Percentiles rank a stretch among this genome's conserved stretches.
Conservation (phyloP, 2,888 invertebrate species). For the Noctuana brunneofusca region DNA sequence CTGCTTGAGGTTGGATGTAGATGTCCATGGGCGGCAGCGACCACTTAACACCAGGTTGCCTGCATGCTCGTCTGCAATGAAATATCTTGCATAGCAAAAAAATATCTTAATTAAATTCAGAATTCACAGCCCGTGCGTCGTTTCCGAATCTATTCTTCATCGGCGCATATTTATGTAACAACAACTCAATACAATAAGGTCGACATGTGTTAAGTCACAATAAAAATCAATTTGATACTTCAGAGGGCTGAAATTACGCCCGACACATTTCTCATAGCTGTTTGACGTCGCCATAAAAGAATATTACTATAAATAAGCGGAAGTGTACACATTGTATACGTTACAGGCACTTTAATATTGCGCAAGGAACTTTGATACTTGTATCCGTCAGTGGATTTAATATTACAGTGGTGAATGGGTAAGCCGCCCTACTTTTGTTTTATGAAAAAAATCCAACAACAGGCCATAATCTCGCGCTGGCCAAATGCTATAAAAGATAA, state of each 20-base stretch:
- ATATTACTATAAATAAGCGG: slow-evolving; percentile 31
- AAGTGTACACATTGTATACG: slow-evolving; percentile 30
- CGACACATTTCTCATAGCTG: slow-evolving; percentile 32
- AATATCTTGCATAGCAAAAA: no score
- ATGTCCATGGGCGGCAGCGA: no score
- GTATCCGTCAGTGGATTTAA: slow-evolving; percentile 29
- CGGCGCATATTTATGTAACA: not conserved
- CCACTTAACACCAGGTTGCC: no score
- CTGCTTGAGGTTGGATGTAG: no score
- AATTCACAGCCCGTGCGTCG: not conserved
- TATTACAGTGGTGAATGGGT: slow-evolving; percentile 18
- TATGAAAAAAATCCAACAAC: slow-evolving; percentile 33
- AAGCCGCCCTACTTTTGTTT: slow-evolving; percentile 32
- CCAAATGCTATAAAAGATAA: not conserved
- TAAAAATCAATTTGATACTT: slow-evolving; percentile 28
- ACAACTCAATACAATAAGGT: slow-evolving; percentile 22
- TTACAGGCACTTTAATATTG: slow-evolving; percentile 35
- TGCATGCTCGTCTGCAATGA: no score
- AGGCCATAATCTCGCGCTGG: slow-evolving; percentile 11
- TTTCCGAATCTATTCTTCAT: not conserved
- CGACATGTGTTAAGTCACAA: slow-evolving; percentile 32
- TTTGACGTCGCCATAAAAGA: slow-evolving; percentile 32
- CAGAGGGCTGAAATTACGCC: slow-evolving; percentile 15
- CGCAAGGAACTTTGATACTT: slow-evolving; percentile 30
- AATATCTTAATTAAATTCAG: no score